Evolutionary conservation across 1,140 invertebrate genomes (phyloP), one percentile per base, ranked within the genome.

Genomic region (Penaeus vannamei): DNA sequence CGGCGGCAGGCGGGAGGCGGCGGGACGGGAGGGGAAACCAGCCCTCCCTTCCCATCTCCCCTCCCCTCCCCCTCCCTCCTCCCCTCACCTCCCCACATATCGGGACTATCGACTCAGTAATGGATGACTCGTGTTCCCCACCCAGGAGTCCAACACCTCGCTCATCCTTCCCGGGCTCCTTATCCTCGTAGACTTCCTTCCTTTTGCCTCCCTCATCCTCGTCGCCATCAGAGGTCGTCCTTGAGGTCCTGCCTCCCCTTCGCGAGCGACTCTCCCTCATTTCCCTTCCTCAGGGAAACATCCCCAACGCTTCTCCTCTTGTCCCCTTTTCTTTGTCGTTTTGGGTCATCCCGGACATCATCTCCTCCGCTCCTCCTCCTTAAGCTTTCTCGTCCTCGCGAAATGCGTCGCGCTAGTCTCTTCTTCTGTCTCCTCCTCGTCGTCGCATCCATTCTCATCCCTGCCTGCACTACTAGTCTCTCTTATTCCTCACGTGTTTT

Each of bases 61-160:
- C 4, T 46, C 26, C 42, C 42, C 14, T 1, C 60, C 66, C 69
- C 42, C 66, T 46, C 26, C 72, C 69, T 26, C 36, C 84, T 85
- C 69, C 85, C 64, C 29, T 29, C 59, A 32, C 85, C 77, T 61
- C 85, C 64, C 64, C 77, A 64, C 77, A 72, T 86, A 85, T 81
- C 61, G 85, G 85, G 77, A 86, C 85, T 80, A 86, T 86, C 85
- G 85, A 86, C 85, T 86, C 60, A 12, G 85, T 86, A 86, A 86
- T 86, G 85, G 85, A 86, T 86, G 85, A 86, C 85, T 61, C 76
- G 85, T 86, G 85, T 86, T 86, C 85, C 77, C 46, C 85, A 86
- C n/a, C 85, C 85, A 81, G 60, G 46, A 80, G 76, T 85, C 76
- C 85, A 64, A 66, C 85, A 80, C 85, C 32, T 72, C 84, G 64